A percentile compares a stretch with the other conserved stretches of the same genome.
Conservation (phyloP, 2,113 vertebrate genomes). For the Mohoua ochrocephala region DNA sequence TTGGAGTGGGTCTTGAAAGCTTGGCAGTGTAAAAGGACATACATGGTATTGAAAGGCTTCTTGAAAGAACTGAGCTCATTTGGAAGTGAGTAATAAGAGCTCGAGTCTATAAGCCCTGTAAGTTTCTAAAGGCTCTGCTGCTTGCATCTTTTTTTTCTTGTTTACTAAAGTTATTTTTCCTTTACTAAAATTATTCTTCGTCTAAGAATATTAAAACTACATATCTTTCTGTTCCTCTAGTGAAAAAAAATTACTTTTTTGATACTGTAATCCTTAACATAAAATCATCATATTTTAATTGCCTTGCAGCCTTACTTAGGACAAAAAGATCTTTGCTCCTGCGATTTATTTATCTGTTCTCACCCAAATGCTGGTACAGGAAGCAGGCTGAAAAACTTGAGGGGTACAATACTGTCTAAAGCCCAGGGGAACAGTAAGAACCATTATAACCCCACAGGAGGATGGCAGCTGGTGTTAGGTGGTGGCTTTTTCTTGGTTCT, state of each 20-base stretch:
- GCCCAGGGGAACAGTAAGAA: neutral
- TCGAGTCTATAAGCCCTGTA: neutral
- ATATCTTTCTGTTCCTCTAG: neutral
- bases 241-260: neutral
- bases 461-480: neutral
- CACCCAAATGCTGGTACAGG: neutral
- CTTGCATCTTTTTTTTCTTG: neutral
- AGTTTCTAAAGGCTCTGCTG: neutral
- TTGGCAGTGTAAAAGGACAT: neutral
- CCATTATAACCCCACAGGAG: neutral
- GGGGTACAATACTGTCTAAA: neutral
- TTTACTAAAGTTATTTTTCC: neutral
- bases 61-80: neutral
- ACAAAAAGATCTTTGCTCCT: neutral
- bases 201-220: neutral
- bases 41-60: neutral
- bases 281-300: neutral
- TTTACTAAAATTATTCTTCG: neutral
- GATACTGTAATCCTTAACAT: neutral
- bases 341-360: neutral
- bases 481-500: neutral
- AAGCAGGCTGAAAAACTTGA: neutral
- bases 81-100: neutral
- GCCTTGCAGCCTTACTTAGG: neutral
- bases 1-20: conserved; percentile 1